These are phyloP conservation scores for Thamnaconus septentrionalis DNA, from an alignment of 2,113 vertebrate genomes.

Conservation along the genomic window DNA sequence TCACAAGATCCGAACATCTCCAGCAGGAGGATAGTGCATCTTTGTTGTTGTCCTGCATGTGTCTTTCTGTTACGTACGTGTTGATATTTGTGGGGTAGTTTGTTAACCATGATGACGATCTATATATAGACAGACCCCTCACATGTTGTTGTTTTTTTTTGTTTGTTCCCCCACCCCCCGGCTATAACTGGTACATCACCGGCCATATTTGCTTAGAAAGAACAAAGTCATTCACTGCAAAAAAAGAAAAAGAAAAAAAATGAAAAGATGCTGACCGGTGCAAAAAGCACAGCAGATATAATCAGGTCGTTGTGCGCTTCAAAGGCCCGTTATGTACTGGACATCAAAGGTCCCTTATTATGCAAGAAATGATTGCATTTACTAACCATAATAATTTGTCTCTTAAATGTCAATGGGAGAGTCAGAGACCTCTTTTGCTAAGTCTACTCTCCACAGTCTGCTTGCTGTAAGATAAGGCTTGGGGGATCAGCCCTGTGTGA, in stretches of 20 bases:
- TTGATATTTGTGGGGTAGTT: conserved; percentile 23
- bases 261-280: no score
- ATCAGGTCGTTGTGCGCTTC: conserved; percentile 8
- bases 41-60: conserved; percentile 52
- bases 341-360: neutral
- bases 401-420: no score
- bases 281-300: conserved; percentile 2
- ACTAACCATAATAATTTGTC: no score
- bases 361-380: conserved; percentile 15
- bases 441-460: no score
- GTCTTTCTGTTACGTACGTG: conserved; percentile 30
- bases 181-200: conserved; percentile 58
- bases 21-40: conserved; percentile 22
- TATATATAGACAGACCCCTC: no score
- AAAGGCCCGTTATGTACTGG: conserved; percentile 62
- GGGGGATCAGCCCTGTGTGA: no score
- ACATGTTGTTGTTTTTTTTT: no score
- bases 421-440: no score
- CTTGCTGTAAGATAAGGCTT: no score
- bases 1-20: conserved; percentile 13
- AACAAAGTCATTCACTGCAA: neutral
- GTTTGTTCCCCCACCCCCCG: conserved; percentile 3
- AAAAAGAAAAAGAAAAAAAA: no score
- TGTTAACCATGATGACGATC: neutral
- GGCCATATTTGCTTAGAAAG: conserved; percentile 23